Percentiles rank a stretch among this genome's conserved stretches.
These are phyloP conservation scores for Onychorhynchus coronatus DNA, from an alignment of 2,113 vertebrate species.

Conservation along the genomic window DNA sequence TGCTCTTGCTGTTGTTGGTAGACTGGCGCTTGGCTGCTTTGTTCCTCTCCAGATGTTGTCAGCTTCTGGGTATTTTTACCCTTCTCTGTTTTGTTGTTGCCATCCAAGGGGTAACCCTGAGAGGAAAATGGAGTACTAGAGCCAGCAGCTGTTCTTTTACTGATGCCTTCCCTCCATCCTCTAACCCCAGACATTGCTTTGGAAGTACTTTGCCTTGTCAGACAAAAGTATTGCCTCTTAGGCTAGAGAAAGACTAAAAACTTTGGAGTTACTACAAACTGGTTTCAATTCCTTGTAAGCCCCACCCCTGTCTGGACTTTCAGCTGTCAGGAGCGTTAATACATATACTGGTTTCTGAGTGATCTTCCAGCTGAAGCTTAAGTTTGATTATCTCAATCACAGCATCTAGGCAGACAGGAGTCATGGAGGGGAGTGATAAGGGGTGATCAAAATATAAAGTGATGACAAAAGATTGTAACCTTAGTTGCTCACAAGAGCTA, in stretches of 20 bases:
- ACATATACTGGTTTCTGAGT: not conserved
- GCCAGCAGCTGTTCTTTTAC: not conserved
- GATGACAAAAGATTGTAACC: no score
- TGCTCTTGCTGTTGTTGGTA: not conserved
- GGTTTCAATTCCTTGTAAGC: not conserved
- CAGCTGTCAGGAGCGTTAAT: not conserved
- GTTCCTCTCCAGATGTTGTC: not conserved
- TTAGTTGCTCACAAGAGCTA: no score
- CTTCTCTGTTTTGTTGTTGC: not conserved
- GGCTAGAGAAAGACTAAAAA: not conserved
- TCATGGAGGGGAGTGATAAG: not conserved
- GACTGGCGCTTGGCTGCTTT: not conserved
- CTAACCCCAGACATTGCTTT: not conserved
- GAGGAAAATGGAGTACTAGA: not conserved
- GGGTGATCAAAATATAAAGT: no score
- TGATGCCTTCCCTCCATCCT: not conserved
- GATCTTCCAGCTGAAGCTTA: not conserved
- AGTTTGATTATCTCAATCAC: not conserved
- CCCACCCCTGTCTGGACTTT: not conserved
- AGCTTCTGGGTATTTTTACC: not conserved
- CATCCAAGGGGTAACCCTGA: not conserved
- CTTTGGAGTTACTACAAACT: not conserved
- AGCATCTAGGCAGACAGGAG: not conserved
- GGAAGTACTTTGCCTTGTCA: not conserved
- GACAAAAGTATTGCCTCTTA: not conserved